phyloP scores from a whole-genome alignment of 1,140 invertebrate species.

The Heterodera schachtii region DNA sequence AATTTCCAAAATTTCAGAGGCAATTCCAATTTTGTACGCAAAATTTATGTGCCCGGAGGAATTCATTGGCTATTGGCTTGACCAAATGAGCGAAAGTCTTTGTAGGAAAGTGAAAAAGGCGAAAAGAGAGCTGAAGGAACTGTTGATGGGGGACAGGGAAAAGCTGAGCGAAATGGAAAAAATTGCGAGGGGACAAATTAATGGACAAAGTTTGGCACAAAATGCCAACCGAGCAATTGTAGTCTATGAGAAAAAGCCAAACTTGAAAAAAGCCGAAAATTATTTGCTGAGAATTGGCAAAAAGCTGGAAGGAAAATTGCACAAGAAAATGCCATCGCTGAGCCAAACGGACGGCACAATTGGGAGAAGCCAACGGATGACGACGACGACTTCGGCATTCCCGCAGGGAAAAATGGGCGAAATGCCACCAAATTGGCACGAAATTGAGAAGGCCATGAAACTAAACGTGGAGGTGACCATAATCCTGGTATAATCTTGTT shows the following conservation, averaged over 20 bases:
- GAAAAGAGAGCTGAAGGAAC: neutral
- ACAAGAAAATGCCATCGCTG: too few species aligned
- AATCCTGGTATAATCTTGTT: neutral
- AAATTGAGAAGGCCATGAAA: neutral
- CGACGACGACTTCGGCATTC: neutral
- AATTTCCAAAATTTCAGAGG: neutral
- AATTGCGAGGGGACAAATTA: neutral
- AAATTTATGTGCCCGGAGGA: neutral
- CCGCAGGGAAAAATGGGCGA: neutral
- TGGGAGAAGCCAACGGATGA: neutral
- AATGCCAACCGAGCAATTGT: neutral
- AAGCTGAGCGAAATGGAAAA: neutral
- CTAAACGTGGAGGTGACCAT: neutral
- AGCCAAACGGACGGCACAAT: too few species aligned
- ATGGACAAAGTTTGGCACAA: neutral
- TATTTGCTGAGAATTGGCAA: neutral
- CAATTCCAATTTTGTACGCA: neutral
- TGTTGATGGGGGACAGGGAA: neutral
- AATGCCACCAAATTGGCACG: neutral
- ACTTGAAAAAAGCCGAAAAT: neutral
- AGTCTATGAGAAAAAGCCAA: neutral
- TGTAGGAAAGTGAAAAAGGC: neutral
- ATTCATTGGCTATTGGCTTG: neutral
- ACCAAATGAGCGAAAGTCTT: neutral
- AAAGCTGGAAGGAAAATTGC: neutral